Conservation (phyloP, 2,888 invertebrate genomes). For the Drosophila setosimentum region DNA sequence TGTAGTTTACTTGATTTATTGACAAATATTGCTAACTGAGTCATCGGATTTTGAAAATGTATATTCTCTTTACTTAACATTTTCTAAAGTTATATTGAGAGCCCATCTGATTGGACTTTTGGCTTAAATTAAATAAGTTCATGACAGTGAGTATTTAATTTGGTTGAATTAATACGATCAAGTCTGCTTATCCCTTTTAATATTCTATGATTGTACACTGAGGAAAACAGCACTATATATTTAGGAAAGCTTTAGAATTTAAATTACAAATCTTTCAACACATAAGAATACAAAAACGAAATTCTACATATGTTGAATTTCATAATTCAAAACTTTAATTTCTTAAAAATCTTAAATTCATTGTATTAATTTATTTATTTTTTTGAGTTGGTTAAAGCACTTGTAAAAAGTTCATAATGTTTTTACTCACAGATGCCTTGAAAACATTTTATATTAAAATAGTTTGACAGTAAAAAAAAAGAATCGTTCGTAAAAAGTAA, state of each 20-base stretch:
- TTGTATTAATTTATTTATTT: not conserved
- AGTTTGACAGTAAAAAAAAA: not conserved
- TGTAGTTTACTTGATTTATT: conserved; percentile 49
- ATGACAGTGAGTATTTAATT: conserved; percentile 2
- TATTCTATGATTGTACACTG: not conserved
- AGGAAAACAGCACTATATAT: not conserved
- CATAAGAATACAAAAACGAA: not conserved
- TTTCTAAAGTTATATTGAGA: not conserved
- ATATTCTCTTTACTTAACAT: not conserved
- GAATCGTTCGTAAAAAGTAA: not conserved
- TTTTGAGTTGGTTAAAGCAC: not conserved
- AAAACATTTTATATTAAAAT: not conserved
- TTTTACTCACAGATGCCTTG: not conserved
- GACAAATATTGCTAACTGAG: conserved; percentile 38
- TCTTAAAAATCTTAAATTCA: not conserved
- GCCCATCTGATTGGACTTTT: not conserved
- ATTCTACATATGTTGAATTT: not conserved
- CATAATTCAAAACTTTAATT: not conserved
- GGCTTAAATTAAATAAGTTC: not conserved
- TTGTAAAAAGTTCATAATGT: not conserved
- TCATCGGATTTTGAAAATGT: not conserved
- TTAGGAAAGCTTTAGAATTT: not conserved
- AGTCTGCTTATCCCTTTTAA: not conserved
- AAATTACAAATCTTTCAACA: not conserved
- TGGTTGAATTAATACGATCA: not conserved